Evolutionary conservation across 2,888 invertebrate species (phyloP).

Genomic region (Coleophora deauratella): DNA sequence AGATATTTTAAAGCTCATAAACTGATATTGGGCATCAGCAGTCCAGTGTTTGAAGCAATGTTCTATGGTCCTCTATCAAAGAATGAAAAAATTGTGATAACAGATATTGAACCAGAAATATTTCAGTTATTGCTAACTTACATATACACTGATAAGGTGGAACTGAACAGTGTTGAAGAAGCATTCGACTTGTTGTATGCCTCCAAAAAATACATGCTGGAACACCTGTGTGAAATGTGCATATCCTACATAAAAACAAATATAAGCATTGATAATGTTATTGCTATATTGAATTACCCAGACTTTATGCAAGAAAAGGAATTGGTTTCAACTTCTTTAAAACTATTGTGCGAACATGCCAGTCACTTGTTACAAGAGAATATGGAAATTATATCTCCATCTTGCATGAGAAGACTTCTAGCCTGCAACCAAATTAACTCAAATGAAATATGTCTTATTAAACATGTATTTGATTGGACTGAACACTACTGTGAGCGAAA

Average conservation of each 20-base stretch:
- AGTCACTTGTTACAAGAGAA: constrained; percentile 66
- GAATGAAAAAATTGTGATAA: constrained; percentile 60
- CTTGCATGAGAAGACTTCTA: constrained; percentile 65
- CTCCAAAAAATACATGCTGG: constrained; percentile 78
- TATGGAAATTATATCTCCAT: constrained; percentile 58
- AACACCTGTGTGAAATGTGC: constrained; percentile 66
- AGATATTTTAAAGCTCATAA: constrained; percentile 74
- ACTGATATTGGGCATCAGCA: constrained; percentile 76
- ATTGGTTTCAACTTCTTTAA: constrained; percentile 64
- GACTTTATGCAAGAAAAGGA: constrained; percentile 73
- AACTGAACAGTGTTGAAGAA: constrained; percentile 69
- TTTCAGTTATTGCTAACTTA: constrained; percentile 76
- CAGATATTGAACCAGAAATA: constrained; percentile 75
- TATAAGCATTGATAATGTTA: constrained; percentile 72
- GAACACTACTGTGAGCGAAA: constrained; percentile 60
- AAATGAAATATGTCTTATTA: constrained; percentile 67
- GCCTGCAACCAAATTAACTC: constrained; percentile 66
- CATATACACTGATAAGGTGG: constrained; percentile 75
- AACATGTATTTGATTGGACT: constrained; percentile 72
- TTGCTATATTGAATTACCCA: constrained; percentile 75
- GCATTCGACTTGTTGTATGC: constrained; percentile 78
- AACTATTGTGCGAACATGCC: constrained; percentile 72
- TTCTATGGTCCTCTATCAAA: constrained; percentile 76
- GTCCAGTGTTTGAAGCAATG: constrained; percentile 81
- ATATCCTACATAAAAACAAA: constrained; percentile 68